Evolutionary conservation across 2,113 vertebrate genomes (phyloP).

Genomic region (Ceyx melanurus): DNA sequence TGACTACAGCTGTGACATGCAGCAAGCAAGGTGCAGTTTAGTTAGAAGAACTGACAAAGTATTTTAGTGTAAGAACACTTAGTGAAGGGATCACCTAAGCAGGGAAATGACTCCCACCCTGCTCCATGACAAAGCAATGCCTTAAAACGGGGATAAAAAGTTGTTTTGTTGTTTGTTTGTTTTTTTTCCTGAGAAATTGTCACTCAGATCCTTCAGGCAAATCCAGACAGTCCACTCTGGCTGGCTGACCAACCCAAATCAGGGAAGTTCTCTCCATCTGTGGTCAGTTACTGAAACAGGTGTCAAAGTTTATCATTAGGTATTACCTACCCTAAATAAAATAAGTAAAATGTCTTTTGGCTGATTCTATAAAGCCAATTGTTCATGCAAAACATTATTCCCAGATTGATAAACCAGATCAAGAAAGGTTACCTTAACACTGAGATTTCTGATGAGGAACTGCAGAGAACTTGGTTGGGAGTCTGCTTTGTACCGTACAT

Average conservation of each 20-base stretch:
- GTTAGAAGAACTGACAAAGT: neutral
- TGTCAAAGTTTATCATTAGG: neutral
- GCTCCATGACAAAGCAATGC: rapidly evolving
- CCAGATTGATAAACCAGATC: neutral
- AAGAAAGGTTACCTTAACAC: neutral
- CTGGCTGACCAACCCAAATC: neutral
- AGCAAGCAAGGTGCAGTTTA: neutral
- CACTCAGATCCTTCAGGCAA: neutral
- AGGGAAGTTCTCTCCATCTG: neutral
- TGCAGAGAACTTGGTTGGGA: neutral
- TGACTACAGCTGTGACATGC: neutral
- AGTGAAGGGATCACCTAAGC: neutral
- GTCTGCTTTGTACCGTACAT: neutral
- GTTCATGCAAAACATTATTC: neutral
- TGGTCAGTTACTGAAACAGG: neutral
- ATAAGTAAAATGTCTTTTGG: neutral
- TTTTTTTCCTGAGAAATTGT: neutral
- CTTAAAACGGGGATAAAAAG: neutral
- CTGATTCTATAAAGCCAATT: neutral
- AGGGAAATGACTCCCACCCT: rapidly evolving
- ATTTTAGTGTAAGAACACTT: neutral
- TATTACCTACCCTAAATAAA: neutral
- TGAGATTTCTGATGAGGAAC: neutral
- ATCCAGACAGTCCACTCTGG: neutral
- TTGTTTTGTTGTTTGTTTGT: too few species aligned